A percentile compares a stretch with the other conserved stretches of the same genome.
These are phyloP conservation scores for Spialia ferax DNA, from an alignment of 2,888 invertebrate genomes.

Conservation along the genomic window DNA sequence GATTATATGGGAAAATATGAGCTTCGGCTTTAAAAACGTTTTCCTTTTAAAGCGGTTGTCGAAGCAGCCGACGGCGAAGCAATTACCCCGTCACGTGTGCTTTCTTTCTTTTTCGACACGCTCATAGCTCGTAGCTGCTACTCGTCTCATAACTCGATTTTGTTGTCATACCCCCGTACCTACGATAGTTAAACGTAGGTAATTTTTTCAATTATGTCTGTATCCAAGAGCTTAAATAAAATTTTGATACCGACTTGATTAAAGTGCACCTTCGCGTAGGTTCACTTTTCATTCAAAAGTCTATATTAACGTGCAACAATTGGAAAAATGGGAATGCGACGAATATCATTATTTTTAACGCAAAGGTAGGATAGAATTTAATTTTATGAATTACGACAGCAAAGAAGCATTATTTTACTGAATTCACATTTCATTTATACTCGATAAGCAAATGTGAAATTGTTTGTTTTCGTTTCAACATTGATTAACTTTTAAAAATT, in stretches of 20 bases:
- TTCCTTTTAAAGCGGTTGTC: constrained; percentile 11
- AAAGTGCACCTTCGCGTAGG: neutral
- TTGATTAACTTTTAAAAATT: no score
- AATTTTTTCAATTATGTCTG: no score
- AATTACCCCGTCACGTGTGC: constrained; percentile 3
- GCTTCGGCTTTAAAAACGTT: constrained; percentile 1
- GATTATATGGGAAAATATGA: constrained; percentile 5
- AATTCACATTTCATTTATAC: no score
- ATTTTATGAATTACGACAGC: neutral
- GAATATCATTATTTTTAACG: constrained; percentile 11
- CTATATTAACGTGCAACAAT: constrained; percentile 14
- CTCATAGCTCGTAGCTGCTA: neutral
- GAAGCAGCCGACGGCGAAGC: constrained; percentile 11
- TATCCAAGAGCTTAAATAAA: no score
- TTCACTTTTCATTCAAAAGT: constrained; percentile 3
- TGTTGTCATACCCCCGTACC: no score
- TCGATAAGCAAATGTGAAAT: neutral
- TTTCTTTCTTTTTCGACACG: constrained; percentile 1
- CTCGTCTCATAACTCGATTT: constrained; percentile 7
- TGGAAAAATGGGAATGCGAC: constrained; percentile 15
- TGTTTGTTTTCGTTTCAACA: neutral
- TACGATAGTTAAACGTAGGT: no score
- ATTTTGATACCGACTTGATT: neutral
- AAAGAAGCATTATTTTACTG: neutral
- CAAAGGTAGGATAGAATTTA: neutral